These are phyloP conservation scores for Steinernema hermaphroditum DNA, from an alignment of 2,888 invertebrate genomes.

Conservation along the genomic window DNA sequence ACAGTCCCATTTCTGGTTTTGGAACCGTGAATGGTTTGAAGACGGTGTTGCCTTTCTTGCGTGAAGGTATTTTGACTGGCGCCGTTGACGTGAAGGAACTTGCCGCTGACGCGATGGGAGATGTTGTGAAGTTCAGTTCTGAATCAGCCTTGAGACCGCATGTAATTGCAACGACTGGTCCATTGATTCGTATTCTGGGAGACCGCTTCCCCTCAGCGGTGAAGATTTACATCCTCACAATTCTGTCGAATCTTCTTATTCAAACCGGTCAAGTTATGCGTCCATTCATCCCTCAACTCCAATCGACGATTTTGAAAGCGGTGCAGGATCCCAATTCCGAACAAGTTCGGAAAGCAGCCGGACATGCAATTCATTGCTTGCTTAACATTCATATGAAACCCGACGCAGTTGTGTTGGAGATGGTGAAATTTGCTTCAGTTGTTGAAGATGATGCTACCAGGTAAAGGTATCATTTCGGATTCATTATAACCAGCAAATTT, in stretches of 20 bases:
- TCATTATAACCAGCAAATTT: neutral
- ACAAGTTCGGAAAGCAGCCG: constrained; percentile 52
- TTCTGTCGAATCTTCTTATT: constrained; percentile 78
- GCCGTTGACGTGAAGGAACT: constrained; percentile 92
- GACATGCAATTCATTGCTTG: constrained; percentile 79
- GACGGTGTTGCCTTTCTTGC: constrained; percentile 88
- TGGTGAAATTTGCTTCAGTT: constrained; percentile 82
- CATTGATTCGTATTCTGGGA: constrained; percentile 92
- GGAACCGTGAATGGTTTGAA: constrained; percentile 76
- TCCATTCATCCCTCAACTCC: constrained; percentile 95
- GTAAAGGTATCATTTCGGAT: constrained; percentile 66
- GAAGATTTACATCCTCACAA: constrained; percentile 92
- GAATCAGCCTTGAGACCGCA: constrained; percentile 72
- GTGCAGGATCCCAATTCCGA: constrained; percentile 77
- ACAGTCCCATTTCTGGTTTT: constrained; percentile 30
- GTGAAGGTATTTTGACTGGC: constrained; percentile 93
- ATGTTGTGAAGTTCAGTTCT: constrained; percentile 73
- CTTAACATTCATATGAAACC: constrained; percentile 78
- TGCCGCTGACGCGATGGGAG: constrained; percentile 86
- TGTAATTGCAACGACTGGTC: constrained; percentile 94
- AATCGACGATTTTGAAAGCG: constrained; percentile 95
- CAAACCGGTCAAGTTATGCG: constrained; percentile 90
- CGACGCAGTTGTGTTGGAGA: constrained; percentile 90
- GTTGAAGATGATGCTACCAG: constrained; percentile 81
- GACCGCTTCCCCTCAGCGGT: constrained; percentile 85